These are phyloP conservation scores for Bostrychus sinensis DNA, from an alignment of 2,113 vertebrate species.

Conservation along the genomic window DNA sequence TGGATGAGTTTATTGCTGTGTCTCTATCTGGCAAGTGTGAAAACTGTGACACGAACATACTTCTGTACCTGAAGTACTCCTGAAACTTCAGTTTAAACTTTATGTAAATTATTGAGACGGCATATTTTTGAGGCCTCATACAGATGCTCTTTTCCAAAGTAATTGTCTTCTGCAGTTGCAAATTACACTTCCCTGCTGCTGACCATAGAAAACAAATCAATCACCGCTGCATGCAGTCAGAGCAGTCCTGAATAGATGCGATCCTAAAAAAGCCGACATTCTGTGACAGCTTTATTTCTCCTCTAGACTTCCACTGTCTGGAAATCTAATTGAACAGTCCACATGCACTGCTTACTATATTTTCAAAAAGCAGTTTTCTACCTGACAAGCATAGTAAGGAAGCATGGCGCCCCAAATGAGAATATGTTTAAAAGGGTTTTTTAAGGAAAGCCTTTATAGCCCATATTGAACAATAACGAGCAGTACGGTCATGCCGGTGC, in stretches of 20 bases:
- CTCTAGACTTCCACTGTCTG: constrained; percentile 18
- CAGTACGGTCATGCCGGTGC: constrained; percentile 19
- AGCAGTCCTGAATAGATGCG: constrained; percentile 16
- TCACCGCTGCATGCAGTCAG: constrained; percentile 1
- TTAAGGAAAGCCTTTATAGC: constrained; percentile 41
- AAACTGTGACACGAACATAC: background rate
- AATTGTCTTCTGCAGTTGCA: constrained; percentile 14
- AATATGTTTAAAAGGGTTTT: constrained; percentile 45
- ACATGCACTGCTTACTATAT: constrained; percentile 19
- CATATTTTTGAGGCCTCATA: constrained; percentile 2
- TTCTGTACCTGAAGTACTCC: background rate
- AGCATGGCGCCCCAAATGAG: constrained; percentile 36
- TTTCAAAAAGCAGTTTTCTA: constrained; percentile 38
- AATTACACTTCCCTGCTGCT: constrained; percentile 5
- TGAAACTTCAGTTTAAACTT: constrained; percentile 1
- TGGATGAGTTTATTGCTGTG: background rate
- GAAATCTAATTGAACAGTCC: constrained; percentile 46
- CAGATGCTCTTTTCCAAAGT: constrained; percentile 10
- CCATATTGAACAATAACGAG: constrained; percentile 64
- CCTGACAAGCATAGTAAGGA: constrained; percentile 34
- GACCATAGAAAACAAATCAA: constrained; percentile 34
- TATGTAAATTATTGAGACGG: background rate
- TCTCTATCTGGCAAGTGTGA: background rate
- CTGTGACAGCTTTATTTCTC: constrained; percentile 8
- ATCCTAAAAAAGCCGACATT: constrained; percentile 7